Evolutionary conservation across 1,140 invertebrate genomes (phyloP).

Genomic region (Microplitis demolitor): DNA sequence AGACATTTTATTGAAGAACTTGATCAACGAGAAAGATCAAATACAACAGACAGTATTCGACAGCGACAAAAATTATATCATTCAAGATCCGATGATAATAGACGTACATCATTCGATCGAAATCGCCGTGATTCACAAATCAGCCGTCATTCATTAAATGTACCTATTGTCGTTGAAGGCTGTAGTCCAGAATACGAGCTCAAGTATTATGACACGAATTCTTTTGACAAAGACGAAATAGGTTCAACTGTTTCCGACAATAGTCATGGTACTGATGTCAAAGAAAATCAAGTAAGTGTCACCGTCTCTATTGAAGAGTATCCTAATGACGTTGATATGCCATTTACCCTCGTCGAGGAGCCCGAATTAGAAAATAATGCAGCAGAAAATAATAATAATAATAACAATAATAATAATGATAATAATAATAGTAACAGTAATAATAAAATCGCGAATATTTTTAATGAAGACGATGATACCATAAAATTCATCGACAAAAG

Average conservation of each 20-base stretch:
- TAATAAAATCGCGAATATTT: not conserved
- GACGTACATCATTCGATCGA: slow-evolving; percentile 52
- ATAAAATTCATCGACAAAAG: no score
- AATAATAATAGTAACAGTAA: not conserved
- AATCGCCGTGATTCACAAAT: slow-evolving; percentile 48
- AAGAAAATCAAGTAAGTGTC: slow-evolving; percentile 32
- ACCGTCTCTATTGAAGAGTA: slow-evolving; percentile 19
- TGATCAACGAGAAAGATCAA: slow-evolving; percentile 46
- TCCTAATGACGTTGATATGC: slow-evolving; percentile 39
- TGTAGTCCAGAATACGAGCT: slow-evolving; percentile 45
- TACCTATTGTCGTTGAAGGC: slow-evolving; percentile 42
- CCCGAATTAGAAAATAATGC: slow-evolving; percentile 54
- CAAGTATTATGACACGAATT: slow-evolving; percentile 50
- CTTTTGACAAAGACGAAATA: slow-evolving; percentile 48
- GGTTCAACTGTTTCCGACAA: slow-evolving; percentile 46
- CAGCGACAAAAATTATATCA: slow-evolving; percentile 51
- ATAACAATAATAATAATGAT: slow-evolving; percentile 24
- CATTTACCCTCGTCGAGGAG: slow-evolving; percentile 50
- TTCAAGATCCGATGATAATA: slow-evolving; percentile 56
- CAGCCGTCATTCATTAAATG: slow-evolving; percentile 54
- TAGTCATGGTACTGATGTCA: slow-evolving; percentile 44
- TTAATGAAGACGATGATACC: no score
- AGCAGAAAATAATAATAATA: slow-evolving; percentile 21
- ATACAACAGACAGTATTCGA: slow-evolving; percentile 48
- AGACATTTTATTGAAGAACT: slow-evolving; percentile 47